A percentile compares a stretch with the other conserved stretches of the same genome.
Conservation (phyloP, 2,888 invertebrate genomes). For the Omphaloscelis lunosa region DNA sequence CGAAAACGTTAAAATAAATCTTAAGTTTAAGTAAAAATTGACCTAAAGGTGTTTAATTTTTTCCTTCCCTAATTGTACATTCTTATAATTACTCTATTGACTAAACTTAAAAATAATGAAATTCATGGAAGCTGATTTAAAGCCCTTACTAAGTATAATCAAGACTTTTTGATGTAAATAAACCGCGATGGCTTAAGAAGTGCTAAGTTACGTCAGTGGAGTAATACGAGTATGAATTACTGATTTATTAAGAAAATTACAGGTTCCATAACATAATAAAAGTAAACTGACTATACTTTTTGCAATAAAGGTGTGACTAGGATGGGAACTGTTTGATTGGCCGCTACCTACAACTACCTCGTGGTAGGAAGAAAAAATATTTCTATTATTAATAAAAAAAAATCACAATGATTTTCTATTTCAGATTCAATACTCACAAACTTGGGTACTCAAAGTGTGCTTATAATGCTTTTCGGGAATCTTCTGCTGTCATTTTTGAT, state of each 20-base stretch:
- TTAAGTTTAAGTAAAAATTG: background rate
- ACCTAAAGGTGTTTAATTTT: background rate
- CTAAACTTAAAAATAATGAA: background rate
- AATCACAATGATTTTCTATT: background rate
- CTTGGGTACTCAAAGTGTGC: background rate
- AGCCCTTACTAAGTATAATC: background rate
- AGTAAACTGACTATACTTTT: background rate
- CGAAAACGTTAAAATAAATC: background rate
- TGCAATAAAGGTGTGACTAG: constrained; percentile 1
- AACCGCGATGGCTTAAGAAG: background rate
- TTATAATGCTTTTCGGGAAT: constrained; percentile 8
- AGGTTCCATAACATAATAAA: background rate
- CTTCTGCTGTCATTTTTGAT: background rate
- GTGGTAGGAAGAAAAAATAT: too few species aligned
- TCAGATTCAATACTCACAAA: background rate
- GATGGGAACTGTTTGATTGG: background rate
- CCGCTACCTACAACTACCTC: background rate
- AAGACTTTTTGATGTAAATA: background rate
- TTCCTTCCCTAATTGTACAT: constrained; percentile 2
- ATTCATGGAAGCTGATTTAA: background rate
- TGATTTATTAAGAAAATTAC: background rate
- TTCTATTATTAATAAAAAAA: background rate
- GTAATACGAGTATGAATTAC: background rate
- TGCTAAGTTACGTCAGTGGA: background rate
- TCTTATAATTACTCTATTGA: constrained; percentile 9